phyloP scores from a whole-genome alignment of 2,888 invertebrate genomes.

The Cantharis flavilabris region DNA sequence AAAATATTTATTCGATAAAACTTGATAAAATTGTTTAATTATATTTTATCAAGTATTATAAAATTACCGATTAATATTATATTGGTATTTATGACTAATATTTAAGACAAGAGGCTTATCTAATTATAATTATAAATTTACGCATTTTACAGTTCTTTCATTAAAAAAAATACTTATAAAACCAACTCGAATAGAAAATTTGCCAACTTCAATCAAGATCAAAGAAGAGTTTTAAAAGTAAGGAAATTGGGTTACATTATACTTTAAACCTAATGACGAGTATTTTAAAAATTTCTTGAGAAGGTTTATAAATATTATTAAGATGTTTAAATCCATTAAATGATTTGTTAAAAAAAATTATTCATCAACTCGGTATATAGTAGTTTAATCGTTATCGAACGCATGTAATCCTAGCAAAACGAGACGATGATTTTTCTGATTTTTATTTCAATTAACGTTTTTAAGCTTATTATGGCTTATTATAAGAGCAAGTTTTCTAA shows the following conservation, averaged over 20 bases:
- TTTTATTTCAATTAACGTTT: no score
- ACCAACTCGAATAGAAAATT: background rate
- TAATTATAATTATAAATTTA: background rate
- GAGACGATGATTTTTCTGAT: no score
- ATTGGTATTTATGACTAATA: background rate
- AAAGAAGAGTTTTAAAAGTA: background rate
- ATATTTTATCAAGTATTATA: background rate
- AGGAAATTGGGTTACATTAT: background rate
- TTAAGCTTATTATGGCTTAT: no score
- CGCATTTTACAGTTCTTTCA: background rate
- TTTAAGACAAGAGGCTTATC: background rate
- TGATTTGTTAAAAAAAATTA: background rate
- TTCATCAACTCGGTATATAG: background rate
- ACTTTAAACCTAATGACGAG: background rate
- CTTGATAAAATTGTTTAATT: background rate
- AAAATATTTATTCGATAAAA: background rate
- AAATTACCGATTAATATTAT: background rate
- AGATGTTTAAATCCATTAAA: background rate
- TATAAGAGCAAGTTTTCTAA: no score
- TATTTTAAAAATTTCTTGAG: background rate
- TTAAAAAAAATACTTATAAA: background rate
- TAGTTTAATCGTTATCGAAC: background rate
- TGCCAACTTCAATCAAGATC: background rate
- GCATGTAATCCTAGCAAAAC: no score
- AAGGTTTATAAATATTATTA: background rate